Percentiles rank a stretch among this genome's conserved stretches.
phyloP scores from a whole-genome alignment of 2,888 invertebrate species.

The Pterostichus niger region DNA sequence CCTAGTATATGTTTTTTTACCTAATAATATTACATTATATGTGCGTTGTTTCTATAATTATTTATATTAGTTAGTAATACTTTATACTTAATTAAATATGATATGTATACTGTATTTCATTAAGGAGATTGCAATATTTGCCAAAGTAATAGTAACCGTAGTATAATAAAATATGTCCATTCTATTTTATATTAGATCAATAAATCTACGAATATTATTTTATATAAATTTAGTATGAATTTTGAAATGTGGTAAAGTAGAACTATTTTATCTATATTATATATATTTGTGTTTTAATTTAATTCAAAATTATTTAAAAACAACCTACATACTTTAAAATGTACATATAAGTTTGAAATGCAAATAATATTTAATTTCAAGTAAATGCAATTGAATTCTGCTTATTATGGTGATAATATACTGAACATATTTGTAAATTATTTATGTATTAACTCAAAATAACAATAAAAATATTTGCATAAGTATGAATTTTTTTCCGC shows the following conservation, averaged over 20 bases:
- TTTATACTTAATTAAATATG: neutral
- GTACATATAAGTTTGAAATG: no score
- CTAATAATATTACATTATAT: neutral
- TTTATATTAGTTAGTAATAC: constrained; percentile 3
- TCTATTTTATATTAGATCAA: neutral
- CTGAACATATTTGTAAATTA: constrained; percentile 1
- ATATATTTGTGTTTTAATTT: no score
- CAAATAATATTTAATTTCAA: no score
- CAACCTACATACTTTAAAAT: no score
- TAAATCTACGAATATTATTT: neutral
- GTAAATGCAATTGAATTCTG: neutral
- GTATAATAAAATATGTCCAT: constrained; percentile 16
- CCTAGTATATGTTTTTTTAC: neutral
- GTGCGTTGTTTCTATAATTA: neutral
- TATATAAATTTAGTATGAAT: neutral
- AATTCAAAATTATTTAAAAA: no score
- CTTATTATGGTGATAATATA: constrained; percentile 7
- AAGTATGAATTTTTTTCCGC: neutral
- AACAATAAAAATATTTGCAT: constrained; percentile 7
- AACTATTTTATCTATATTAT: no score
- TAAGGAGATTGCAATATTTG: neutral
- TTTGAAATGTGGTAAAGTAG: no score
- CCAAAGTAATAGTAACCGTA: constrained; percentile 9
- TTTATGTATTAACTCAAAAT: constrained; percentile 3
- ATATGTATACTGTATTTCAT: neutral